phyloP scores from a whole-genome alignment of 1,140 invertebrate genomes.

The Megalopta genalis region DNA sequence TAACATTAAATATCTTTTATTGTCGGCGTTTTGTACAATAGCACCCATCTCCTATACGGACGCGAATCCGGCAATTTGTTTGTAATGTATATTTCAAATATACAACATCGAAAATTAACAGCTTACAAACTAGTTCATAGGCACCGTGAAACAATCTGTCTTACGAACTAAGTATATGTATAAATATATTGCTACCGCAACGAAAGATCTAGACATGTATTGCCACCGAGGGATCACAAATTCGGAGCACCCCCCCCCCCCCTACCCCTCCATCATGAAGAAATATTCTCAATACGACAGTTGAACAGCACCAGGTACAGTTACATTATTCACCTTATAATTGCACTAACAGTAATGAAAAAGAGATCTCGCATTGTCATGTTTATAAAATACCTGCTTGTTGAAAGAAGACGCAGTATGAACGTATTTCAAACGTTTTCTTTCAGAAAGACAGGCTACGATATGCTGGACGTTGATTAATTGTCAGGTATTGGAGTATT shows the following conservation, averaged over 20 bases:
- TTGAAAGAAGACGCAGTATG: too few relatives aligned
- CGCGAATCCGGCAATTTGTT: neutral
- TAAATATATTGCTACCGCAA: slow-evolving; percentile 25
- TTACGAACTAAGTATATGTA: neutral
- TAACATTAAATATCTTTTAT: slow-evolving; percentile 5
- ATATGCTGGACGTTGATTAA: slow-evolving; percentile 32
- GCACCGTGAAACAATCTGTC: slow-evolving; percentile 1
- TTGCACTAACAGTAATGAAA: slow-evolving; percentile 12
- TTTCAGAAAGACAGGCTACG: too few relatives aligned
- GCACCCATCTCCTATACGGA: slow-evolving; percentile 7
- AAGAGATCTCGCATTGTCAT: slow-evolving; percentile 14
- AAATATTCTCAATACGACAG: neutral
- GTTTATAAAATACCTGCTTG: neutral
- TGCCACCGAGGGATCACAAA: slow-evolving; percentile 37
- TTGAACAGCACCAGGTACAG: slow-evolving; percentile 28
- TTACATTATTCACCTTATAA: neutral
- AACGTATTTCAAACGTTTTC: too few relatives aligned
- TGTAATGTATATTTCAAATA: slow-evolving; percentile 25
- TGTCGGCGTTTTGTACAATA: slow-evolving; percentile 3
- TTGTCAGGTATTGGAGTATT: slow-evolving; percentile 87
- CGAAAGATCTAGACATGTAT: slow-evolving; percentile 7
- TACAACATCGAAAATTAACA: slow-evolving; percentile 6
- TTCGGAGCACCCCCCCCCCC: neutral
- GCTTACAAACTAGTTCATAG: slow-evolving; percentile 1
- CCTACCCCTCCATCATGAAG: neutral